A percentile compares a stretch with the other conserved stretches of the same genome.
Evolutionary conservation across 23 tunicate genomes (phyloP).

Genomic region (Diplosoma virens): DNA sequence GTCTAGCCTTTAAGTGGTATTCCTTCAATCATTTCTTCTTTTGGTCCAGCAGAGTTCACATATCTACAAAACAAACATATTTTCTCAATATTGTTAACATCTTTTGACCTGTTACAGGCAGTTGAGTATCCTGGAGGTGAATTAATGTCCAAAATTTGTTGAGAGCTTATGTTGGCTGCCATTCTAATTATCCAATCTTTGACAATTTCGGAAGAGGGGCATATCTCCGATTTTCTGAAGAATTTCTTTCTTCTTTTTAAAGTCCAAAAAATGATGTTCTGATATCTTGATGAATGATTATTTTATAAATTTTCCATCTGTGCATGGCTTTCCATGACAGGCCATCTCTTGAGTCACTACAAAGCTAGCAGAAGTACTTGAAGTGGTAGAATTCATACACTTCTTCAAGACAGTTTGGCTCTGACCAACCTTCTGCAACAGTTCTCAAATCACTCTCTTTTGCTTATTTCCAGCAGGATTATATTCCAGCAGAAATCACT

Average conservation of each 20-base stretch:
- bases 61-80: neutral
- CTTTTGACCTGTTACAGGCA: neutral
- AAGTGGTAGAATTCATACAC: neutral
- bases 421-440: neutral
- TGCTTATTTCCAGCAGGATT: neutral
- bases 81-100: neutral
- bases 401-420: neutral
- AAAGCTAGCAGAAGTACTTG: neutral
- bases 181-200: neutral
- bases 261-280: neutral
- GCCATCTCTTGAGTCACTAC: neutral
- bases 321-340: neutral
- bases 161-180: neutral
- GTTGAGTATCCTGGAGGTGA: neutral
- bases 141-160: neutral
- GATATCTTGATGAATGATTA: neutral
- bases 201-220: neutral
- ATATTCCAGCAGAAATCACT: too few relatives aligned
- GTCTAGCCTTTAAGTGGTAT: neutral
- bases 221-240: neutral
- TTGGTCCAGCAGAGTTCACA: neutral
- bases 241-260: neutral
- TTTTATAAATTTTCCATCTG: neutral
- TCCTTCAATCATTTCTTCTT: neutral
- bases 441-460: neutral